A percentile compares a stretch with the other conserved stretches of the same genome.
phyloP scores from a whole-genome alignment of 2,888 invertebrate genomes.

The Mythimna albipuncta region DNA sequence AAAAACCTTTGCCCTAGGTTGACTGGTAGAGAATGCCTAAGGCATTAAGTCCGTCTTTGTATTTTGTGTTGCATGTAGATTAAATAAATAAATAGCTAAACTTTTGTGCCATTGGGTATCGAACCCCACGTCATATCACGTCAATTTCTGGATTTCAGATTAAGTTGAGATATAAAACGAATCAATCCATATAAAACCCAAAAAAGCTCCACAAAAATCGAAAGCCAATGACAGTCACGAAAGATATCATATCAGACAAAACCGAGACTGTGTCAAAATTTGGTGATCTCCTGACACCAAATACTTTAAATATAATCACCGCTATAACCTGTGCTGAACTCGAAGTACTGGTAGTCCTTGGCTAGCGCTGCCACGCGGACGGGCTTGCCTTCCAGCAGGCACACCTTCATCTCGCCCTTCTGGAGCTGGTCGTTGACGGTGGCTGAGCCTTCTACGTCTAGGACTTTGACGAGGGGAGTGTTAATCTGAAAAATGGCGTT shows the following conservation, averaged over 20 bases:
- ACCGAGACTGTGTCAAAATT: constrained; percentile 26
- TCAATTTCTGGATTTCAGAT: not conserved
- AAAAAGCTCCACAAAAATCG: constrained; percentile 8
- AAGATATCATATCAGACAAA: not conserved
- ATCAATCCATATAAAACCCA: not conserved
- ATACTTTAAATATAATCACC: constrained; percentile 81
- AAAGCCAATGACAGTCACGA: constrained; percentile 33
- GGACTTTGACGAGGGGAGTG: constrained; percentile 88
- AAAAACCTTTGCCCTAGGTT: no score
- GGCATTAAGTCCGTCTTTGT: no score
- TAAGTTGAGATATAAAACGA: not conserved
- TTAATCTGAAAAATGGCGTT: constrained; percentile 70
- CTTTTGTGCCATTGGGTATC: no score
- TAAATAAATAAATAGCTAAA: no score
- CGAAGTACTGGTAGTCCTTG: constrained; percentile 91
- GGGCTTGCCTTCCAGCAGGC: constrained; percentile 89
- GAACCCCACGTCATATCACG: no score
- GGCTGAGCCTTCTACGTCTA: constrained; percentile 88
- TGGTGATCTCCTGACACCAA: constrained; percentile 61
- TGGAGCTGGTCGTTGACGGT: constrained; percentile 87
- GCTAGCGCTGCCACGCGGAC: constrained; percentile 85
- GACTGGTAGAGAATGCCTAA: no score
- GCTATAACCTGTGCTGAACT: constrained; percentile 88
- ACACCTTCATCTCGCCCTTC: constrained; percentile 87
- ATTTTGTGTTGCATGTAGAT: no score